Evolutionary conservation across 2,888 invertebrate genomes (phyloP), one percentile per base, ranked within the genome.

Genomic region (Drosophila bunnanda): DNA sequence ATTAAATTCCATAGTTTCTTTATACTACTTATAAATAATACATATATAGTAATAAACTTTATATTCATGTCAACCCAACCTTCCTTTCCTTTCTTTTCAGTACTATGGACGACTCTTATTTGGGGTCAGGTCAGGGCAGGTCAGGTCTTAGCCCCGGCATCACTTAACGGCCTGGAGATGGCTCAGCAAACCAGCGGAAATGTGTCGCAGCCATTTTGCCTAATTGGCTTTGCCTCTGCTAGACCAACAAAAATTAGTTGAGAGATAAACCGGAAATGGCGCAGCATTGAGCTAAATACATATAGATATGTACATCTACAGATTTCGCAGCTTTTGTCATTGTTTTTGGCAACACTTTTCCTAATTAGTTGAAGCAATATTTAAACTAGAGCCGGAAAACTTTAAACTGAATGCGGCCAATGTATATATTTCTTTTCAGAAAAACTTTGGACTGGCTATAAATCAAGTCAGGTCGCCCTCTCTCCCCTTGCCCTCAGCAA

Each of bases 201-300:
- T 84, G 79, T 86, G 86, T 84, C 86, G 86, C 86, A 86, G 82
- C 86, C 84, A 86, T 86, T 84, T 86, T 87, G 84, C 76, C 87
- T 85, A 85, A 85, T 85, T 85, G 87, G 85, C 87, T 86, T 82
- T 82, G 80, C 72, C 36, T 43, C 34, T 68, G 53, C 59, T 39
- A 38, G 50, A 73, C 71, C 76, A 67, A 70, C 66, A 48, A 48
- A 50, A 43, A 60, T 60, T 30, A 52, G 50, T 13, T 30, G 48
- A 54, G 36, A 84, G 83, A 84, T 84, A 85, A 84, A 85, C 85
- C 83, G 85, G 81, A 84, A 84, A 84, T 84, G 83, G 80, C 80
- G 81, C 81, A 84, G 78, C 78, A 80, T 75, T 66, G 68, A 54
- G 67, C 69, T 78, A 25, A 72, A 66, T 57, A 44, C 56, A 56